phyloP scores from a whole-genome alignment of 2,888 invertebrate species.

The Perdita meconis region DNA sequence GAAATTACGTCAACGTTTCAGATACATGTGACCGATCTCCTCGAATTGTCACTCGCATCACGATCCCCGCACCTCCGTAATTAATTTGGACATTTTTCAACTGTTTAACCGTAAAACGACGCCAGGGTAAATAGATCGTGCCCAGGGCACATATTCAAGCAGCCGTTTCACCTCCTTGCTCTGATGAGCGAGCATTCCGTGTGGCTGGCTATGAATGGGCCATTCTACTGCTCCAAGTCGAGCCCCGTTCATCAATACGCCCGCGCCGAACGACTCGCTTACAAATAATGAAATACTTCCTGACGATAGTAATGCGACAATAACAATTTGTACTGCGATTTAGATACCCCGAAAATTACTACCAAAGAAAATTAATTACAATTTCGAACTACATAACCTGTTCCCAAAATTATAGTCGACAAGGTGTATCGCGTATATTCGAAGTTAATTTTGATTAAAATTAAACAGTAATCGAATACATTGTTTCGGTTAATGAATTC shows the following conservation, averaged over 20 bases:
- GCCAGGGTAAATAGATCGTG: slow-evolving; percentile 28
- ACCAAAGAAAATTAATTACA: slow-evolving; percentile 6
- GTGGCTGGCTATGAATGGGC: slow-evolving; percentile 37
- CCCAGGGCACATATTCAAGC: background rate
- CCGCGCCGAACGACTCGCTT: slow-evolving; percentile 22
- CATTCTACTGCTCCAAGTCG: slow-evolving; percentile 37
- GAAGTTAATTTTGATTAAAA: too few relatives aligned
- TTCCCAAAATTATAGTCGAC: too few relatives aligned
- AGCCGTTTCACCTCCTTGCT: slow-evolving; percentile 10
- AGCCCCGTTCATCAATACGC: slow-evolving; percentile 31
- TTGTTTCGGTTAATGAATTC: too few relatives aligned
- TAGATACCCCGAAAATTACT: background rate
- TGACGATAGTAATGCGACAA: background rate
- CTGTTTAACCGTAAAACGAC: slow-evolving; percentile 16
- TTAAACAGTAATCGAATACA: too few relatives aligned
- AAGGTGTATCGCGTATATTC: too few relatives aligned
- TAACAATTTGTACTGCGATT: slow-evolving; percentile 25
- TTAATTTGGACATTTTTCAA: slow-evolving; percentile 36
- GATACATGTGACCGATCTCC: background rate
- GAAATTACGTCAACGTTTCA: slow-evolving; percentile 20
- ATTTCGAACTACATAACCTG: background rate
- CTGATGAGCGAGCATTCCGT: slow-evolving; percentile 19
- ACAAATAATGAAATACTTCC: slow-evolving; percentile 42
- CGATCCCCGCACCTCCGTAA: slow-evolving; percentile 14
- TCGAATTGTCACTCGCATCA: slow-evolving; percentile 16